Base-by-base conservation (phyloP, 2,888 invertebrate species). In the Pseudococcus longispinus region DNA sequence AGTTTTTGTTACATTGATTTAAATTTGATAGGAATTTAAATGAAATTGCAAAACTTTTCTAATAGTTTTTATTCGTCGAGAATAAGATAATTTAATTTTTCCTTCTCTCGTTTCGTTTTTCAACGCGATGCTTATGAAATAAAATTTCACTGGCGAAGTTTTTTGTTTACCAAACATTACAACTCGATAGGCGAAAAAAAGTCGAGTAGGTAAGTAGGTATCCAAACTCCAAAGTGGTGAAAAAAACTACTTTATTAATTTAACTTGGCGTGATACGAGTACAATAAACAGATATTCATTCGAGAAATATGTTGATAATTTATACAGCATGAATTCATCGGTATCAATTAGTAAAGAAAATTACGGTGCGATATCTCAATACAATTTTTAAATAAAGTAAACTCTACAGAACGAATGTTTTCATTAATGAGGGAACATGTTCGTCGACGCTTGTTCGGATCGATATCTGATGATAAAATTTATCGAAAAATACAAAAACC, bases 1-100 rank as follows among this genome's bases (percentile, higher is more conserved):
- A 70, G 70, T 70, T 70, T 70, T 70, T 11, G 70, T 70, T 29
- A 70, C 70, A 70, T 29, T 70, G 29, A 70, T 70, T 70, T 70
- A 70, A 70, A 70, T 70, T 29, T 70, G 70, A 70, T 70, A 29
- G 70, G 29, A 29, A 70, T 70, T 70, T 70, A 70, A 70, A 70
- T 70, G 70, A 70, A 70, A 70, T 70, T 70, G 70, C 70, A 70
- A 70, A 70, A 70, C 70, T 70, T 70, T 29, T 70, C 70, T 70
- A 70, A 29, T 70, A 70, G 70, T 70, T 70, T 32, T 70, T 29
- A 29, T 70, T 70, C n/a, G 20, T 70, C 70, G 29, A 32, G 32
- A 70, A 70, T 70, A 11, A 29, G 29, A 70, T 70, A 70, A 29
- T 70, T 70, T 70, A 29, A 70, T 70, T 29, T 70, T 29, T 70